phyloP scores from a whole-genome alignment of 1,140 invertebrate species.

The Macrotrachela quadricornifera region DNA sequence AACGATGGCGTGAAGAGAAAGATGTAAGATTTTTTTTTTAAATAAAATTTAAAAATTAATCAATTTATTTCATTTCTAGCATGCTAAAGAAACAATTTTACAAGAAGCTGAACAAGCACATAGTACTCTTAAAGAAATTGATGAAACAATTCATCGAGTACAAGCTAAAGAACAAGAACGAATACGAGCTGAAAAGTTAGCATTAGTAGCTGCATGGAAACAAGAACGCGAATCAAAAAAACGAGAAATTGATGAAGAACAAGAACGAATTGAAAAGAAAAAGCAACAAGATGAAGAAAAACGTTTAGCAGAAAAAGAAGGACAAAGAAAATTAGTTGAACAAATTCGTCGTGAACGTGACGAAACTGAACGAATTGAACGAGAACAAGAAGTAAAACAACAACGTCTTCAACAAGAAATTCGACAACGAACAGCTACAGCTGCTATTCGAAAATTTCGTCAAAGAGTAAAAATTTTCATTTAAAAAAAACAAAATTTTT shows the following conservation, averaged over 20 bases:
- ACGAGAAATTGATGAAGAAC: conserved; percentile 15
- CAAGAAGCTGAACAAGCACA: neutral
- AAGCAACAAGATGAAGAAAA: conserved; percentile 18
- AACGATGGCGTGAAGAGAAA: conserved; percentile 22
- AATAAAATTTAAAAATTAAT: neutral
- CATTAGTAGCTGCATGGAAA: conserved; percentile 12
- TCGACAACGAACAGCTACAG: neutral
- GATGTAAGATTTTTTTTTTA: conserved; percentile 14
- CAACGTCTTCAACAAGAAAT: conserved; percentile 2
- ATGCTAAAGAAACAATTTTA: neutral
- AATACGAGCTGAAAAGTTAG: conserved; percentile 12
- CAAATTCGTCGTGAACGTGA: conserved; percentile 16
- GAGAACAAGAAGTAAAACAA: conserved; percentile 5
- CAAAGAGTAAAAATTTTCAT: conserved; percentile 11
- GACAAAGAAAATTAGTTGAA: conserved; percentile 14
- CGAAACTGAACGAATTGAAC: conserved; percentile 15
- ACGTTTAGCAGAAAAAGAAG: conserved; percentile 11
- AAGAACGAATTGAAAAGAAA: conserved; percentile 16
- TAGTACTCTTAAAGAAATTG: neutral
- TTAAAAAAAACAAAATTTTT: neutral
- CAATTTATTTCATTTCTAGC: neutral
- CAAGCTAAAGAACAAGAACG: conserved; percentile 12
- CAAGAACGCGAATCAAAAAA: conserved; percentile 20
- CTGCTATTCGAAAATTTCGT: conserved; percentile 4
- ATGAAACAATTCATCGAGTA: neutral